Conservation (phyloP, 2,113 vertebrate genomes). For the Clarias batrachus region DNA sequence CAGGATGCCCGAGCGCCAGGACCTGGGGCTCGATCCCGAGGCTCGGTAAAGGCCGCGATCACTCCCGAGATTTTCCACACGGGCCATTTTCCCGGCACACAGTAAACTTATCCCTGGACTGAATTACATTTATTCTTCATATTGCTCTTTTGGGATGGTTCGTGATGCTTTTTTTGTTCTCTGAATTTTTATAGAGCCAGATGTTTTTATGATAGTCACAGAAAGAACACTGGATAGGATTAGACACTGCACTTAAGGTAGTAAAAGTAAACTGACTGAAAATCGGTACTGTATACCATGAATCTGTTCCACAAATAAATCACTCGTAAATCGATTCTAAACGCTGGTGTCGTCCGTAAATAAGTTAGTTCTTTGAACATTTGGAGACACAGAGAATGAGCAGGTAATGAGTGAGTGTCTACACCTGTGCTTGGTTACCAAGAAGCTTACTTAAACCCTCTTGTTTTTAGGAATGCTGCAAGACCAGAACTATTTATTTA, state of each 20-base stretch:
- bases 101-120: conserved; percentile 12
- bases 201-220: neutral
- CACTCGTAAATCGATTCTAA: neutral
- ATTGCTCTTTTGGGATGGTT: neutral
- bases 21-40: neutral
- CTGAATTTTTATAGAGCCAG: neutral
- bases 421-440: neutral
- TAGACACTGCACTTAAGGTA: neutral
- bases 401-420: neutral
- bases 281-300: neutral
- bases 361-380: neutral
- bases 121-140: neutral
- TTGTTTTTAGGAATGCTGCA: neutral
- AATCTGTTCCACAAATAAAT: neutral
- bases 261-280: neutral
- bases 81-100: neutral
- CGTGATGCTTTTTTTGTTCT: neutral
- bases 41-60: neutral
- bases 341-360: neutral
- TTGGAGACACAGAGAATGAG: neutral
- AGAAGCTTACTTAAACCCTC: neutral
- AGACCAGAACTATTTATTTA: neutral
- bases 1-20: conserved; percentile 7
- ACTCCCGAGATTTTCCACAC: conserved; percentile 7
- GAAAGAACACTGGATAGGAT: neutral